These are phyloP conservation scores for Dusona sp. DNA, from an alignment of 2,888 invertebrate species.

Conservation along the genomic window DNA sequence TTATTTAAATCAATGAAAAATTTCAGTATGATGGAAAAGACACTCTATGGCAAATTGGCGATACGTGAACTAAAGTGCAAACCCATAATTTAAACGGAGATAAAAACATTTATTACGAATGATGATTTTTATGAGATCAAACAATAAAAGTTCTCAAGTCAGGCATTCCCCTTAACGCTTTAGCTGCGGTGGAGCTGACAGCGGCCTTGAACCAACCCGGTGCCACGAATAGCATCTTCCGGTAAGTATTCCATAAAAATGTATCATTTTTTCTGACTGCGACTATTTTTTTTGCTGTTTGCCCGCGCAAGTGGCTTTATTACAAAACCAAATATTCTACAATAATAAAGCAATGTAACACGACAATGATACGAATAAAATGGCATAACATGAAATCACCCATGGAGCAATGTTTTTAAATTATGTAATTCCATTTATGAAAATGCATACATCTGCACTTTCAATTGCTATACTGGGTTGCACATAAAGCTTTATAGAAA, in stretches of 20 bases:
- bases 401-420: background rate
- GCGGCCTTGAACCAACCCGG: background rate
- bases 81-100: background rate
- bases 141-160: background rate
- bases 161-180: background rate
- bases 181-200: background rate
- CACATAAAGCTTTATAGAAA: conserved; percentile 31
- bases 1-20: conserved; percentile 79
- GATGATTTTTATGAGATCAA: background rate
- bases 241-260: background rate
- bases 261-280: background rate
- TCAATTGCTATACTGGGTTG: conserved; percentile 15
- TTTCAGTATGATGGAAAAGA: conserved; percentile 72
- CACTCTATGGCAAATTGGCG: background rate
- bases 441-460: background rate
- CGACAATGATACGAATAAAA: background rate
- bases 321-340: background rate
- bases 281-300: background rate
- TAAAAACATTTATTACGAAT: background rate
- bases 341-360: background rate
- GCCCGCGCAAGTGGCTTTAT: background rate
- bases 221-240: background rate
- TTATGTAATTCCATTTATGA: background rate
- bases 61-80: background rate
- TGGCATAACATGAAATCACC: background rate